A percentile compares a stretch with the other conserved stretches of the same genome.
Conservation (phyloP, 2,113 vertebrate species). For the Condylura cristata region DNA sequence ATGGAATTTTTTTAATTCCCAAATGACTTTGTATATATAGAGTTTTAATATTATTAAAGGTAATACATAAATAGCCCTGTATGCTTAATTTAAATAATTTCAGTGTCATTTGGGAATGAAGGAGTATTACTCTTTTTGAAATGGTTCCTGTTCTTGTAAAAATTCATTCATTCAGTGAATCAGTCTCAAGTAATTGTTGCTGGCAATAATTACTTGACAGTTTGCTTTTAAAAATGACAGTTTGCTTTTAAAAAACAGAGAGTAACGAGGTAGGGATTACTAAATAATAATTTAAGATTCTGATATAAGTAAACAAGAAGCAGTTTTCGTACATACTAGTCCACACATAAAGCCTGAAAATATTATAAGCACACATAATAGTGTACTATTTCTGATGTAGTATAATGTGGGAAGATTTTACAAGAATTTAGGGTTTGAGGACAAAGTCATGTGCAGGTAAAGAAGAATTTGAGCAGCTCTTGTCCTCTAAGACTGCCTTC, state of each 20-base stretch:
- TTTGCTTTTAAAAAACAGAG: background rate
- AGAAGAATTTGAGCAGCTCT: background rate
- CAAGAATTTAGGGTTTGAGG: background rate
- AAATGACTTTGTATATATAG: background rate
- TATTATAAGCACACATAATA: background rate
- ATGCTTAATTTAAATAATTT: slow-evolving; percentile 15
- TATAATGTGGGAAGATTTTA: background rate
- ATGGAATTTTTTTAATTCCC: background rate
- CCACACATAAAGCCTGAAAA: background rate
- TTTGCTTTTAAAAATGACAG: too few relatives aligned
- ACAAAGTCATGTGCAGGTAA: background rate
- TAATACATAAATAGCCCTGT: background rate
- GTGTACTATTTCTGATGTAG: background rate
- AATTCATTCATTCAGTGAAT: background rate
- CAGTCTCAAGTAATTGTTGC: background rate
- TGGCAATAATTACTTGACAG: too few relatives aligned
- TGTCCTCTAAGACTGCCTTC: too few relatives aligned
- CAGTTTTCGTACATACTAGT: background rate
- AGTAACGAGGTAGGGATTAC: background rate
- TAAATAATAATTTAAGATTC: background rate
- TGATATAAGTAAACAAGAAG: background rate
- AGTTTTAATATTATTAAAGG: background rate
- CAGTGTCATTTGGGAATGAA: slow-evolving; percentile 13
- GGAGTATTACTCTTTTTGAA: background rate
- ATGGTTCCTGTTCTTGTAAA: background rate